These are phyloP conservation scores for Thryonomys swinderianus DNA, from an alignment of 2,113 vertebrate species.

Conservation along the genomic window DNA sequence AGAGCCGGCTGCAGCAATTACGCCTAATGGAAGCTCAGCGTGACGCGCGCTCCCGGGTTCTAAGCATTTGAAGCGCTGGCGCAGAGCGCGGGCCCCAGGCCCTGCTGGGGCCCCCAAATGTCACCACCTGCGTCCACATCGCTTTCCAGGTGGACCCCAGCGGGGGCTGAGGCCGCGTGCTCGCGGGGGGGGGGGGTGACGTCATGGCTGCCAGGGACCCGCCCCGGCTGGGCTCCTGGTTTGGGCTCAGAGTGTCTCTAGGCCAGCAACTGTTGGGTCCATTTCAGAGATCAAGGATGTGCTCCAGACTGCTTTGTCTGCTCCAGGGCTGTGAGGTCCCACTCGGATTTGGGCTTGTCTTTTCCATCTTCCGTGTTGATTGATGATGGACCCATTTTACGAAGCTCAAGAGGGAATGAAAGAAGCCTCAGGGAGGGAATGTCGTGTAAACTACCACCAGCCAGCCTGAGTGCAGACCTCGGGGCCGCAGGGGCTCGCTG, in stretches of 20 bases:
- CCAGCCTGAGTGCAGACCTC: not conserved
- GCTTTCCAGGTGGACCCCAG: not conserved
- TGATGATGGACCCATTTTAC: not conserved
- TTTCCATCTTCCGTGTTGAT: too few relatives aligned
- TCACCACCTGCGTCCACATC: not conserved
- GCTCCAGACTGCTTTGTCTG: not conserved
- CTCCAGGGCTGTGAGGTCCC: not conserved
- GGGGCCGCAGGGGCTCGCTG: fast-evolving
- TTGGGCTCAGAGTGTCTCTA: too few relatives aligned
- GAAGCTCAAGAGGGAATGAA: not conserved
- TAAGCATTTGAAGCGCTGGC: not conserved
- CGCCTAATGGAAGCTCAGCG: not conserved
- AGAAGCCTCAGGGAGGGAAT: not conserved
- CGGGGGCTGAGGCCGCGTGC: fast-evolving
- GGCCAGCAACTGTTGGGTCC: not conserved
- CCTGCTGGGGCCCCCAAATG: not conserved
- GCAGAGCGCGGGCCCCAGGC: not conserved
- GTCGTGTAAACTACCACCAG: not conserved
- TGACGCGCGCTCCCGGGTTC: not conserved
- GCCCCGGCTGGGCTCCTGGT: too few relatives aligned
- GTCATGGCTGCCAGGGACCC: not conserved
- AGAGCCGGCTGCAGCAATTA: not conserved
- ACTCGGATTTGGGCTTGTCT: not conserved
- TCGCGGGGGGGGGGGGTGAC: not conserved
- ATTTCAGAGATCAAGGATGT: not conserved